Conservation (phyloP, 2,888 invertebrate species). For the Trilocha varians region DNA sequence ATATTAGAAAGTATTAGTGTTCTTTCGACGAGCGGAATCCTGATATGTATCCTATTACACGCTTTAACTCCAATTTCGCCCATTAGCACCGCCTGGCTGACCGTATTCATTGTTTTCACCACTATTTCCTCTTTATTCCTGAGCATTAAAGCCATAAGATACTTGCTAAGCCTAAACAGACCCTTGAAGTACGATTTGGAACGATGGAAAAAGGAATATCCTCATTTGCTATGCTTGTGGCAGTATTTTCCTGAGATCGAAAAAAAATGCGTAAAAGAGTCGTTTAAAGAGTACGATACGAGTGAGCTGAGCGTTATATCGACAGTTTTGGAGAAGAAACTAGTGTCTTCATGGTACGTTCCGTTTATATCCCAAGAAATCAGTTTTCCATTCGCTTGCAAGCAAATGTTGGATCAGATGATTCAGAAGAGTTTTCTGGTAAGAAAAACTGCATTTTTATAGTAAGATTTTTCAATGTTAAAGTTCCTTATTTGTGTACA, state of each 20-base stretch:
- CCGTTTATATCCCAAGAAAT: conserved; percentile 63
- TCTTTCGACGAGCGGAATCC: conserved; percentile 38
- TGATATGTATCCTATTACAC: conserved; percentile 43
- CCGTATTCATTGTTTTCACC: conserved; percentile 46
- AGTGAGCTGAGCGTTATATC: conserved; percentile 63
- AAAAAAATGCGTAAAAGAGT: conserved; percentile 6
- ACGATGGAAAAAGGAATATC: conserved; percentile 32
- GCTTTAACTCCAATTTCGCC: conserved; percentile 56
- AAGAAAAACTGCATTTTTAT: conserved; percentile 11
- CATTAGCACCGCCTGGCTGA: conserved; percentile 54
- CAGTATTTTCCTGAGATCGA: conserved; percentile 29
- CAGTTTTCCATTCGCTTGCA: conserved; percentile 65
- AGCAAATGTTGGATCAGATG: conserved; percentile 66
- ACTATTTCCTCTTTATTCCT: conserved; percentile 57
- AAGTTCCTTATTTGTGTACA: conserved; percentile 1
- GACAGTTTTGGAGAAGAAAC: conserved; percentile 53
- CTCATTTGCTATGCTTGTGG: conserved; percentile 30
- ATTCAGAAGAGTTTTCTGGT: conserved; percentile 64
- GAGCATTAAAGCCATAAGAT: conserved; percentile 69
- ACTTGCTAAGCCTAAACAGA: conserved; percentile 64
- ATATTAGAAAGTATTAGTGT: conserved; percentile 44
- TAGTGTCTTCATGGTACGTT: conserved; percentile 66
- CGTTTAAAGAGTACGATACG: conserved; percentile 54
- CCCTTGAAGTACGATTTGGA: conserved; percentile 62
- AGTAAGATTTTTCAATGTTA: conserved; percentile 1